These are phyloP conservation scores for Lethocerus indicus DNA, from an alignment of 1,140 invertebrate genomes.

Conservation along the genomic window DNA sequence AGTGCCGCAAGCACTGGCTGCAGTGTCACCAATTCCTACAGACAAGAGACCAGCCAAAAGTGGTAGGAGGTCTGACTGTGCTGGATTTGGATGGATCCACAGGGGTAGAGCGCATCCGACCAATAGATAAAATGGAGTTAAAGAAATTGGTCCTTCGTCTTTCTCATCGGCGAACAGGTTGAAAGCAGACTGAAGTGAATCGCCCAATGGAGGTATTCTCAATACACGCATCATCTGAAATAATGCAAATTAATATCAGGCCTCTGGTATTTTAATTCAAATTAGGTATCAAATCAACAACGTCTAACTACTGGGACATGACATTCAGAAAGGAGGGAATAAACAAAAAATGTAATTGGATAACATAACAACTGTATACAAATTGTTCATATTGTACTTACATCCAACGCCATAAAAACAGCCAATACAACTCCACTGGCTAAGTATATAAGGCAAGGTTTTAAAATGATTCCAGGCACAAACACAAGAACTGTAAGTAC, in stretches of 20 bases:
- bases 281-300: too few relatives aligned
- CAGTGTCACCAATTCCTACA: slow-evolving; percentile 73
- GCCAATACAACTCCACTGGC: slow-evolving; percentile 53
- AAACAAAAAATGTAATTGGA: too few relatives aligned
- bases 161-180: slow-evolving; percentile 65
- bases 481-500: slow-evolving; percentile 61
- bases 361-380: too few relatives aligned
- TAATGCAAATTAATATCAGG: too few relatives aligned
- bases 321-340: too few relatives aligned
- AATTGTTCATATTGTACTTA: too few relatives aligned
- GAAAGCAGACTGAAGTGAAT: slow-evolving; percentile 46
- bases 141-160: slow-evolving; percentile 53
- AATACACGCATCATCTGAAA: slow-evolving; percentile 49
- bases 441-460: slow-evolving; percentile 53
- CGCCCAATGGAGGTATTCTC: slow-evolving; percentile 48
- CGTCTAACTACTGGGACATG: too few relatives aligned
- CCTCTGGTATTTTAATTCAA: too few relatives aligned
- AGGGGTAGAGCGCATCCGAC: slow-evolving; percentile 45
- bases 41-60: slow-evolving; percentile 62
- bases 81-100: slow-evolving; percentile 35
- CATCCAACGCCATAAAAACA: slow-evolving; percentile 56
- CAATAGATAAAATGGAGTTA: slow-evolving; percentile 74
- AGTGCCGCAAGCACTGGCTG: slow-evolving; percentile 62
- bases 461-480: slow-evolving; percentile 53
- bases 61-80: slow-evolving; percentile 28